Percentiles rank a stretch among this genome's conserved stretches.
Conservation (phyloP, 2,888 invertebrate species). For the Hypomecis atomaria region DNA sequence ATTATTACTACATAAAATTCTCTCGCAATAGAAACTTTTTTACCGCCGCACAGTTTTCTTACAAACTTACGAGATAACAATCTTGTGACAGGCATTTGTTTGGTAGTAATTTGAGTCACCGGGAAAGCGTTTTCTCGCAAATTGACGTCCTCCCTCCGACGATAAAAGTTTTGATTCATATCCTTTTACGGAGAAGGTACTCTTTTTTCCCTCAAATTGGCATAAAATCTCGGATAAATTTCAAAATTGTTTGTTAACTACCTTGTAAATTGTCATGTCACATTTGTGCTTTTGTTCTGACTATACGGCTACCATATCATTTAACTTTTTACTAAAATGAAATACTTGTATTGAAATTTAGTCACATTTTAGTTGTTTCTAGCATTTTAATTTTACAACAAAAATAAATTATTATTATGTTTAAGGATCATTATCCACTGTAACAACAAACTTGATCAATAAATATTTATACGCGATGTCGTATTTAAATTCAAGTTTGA, state of each 20-base stretch:
- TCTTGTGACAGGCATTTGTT: constrained; percentile 70
- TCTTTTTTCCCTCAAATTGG: constrained; percentile 20
- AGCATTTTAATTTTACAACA: no score
- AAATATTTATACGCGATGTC: background rate
- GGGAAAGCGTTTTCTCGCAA: constrained; percentile 67
- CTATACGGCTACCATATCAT: no score
- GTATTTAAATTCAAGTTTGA: constrained; percentile 15
- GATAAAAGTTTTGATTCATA: constrained; percentile 74
- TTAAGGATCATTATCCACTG: no score
- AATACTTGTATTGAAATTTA: no score
- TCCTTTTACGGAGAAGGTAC: constrained; percentile 48
- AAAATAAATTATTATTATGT: no score
- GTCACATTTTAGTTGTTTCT: no score
- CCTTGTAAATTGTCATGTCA: no score
- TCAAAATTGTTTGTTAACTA: no score
- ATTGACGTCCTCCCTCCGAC: constrained; percentile 71
- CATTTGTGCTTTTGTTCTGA: no score
- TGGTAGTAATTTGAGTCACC: constrained; percentile 70
- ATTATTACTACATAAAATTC: constrained; percentile 42
- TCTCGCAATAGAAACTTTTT: constrained; percentile 51
- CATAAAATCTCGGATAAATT: constrained; percentile 9
- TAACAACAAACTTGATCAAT: no score
- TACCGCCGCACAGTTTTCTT: constrained; percentile 58
- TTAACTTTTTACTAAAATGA: no score
- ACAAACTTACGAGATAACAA: constrained; percentile 69